Percentiles rank a stretch among this genome's conserved stretches.
Evolutionary conservation across 2,888 invertebrate species (phyloP).

Genomic region (Didymodactylos carnosus): DNA sequence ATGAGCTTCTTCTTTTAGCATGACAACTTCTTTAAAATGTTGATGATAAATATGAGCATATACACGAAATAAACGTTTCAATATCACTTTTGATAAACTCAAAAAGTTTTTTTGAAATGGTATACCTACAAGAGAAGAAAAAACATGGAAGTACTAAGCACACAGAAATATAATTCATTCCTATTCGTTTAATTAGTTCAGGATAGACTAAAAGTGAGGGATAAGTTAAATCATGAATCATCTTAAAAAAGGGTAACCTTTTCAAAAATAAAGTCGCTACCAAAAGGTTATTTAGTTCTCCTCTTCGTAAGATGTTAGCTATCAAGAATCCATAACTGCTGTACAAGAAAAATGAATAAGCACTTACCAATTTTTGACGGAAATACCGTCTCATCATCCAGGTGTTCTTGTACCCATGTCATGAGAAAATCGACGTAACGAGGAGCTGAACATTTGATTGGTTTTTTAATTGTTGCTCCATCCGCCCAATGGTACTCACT

Average conservation of each 20-base stretch:
- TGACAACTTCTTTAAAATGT: conserved; percentile 90
- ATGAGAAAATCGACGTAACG: conserved; percentile 97
- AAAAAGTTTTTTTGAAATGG: conserved; percentile 94
- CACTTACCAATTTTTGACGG: conserved; percentile 97
- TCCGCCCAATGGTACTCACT: conserved; percentile 99
- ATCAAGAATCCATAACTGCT: too few species aligned
- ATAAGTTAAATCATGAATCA: too few species aligned
- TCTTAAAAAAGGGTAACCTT: too few species aligned
- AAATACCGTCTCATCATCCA: conserved; percentile 91
- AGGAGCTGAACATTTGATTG: conserved; percentile 93
- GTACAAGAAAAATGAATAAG: too few species aligned
- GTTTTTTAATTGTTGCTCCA: conserved; percentile 83
- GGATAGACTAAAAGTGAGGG: too few species aligned
- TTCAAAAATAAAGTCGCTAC: too few species aligned
- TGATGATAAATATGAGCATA: conserved; percentile 99
- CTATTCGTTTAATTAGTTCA: too few species aligned
- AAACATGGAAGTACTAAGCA: too few species aligned
- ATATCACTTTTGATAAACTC: conserved; percentile 83
- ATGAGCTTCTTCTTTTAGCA: conserved; percentile 81
- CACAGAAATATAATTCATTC: too few species aligned
- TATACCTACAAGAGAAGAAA: too few species aligned
- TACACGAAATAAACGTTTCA: conserved; percentile 88
- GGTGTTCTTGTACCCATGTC: conserved; percentile 98
- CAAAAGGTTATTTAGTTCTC: too few species aligned
- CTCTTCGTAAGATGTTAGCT: too few species aligned